phyloP scores from a whole-genome alignment of 2,797 vertebrate species.

The Stomatorhinus walkeri region DNA sequence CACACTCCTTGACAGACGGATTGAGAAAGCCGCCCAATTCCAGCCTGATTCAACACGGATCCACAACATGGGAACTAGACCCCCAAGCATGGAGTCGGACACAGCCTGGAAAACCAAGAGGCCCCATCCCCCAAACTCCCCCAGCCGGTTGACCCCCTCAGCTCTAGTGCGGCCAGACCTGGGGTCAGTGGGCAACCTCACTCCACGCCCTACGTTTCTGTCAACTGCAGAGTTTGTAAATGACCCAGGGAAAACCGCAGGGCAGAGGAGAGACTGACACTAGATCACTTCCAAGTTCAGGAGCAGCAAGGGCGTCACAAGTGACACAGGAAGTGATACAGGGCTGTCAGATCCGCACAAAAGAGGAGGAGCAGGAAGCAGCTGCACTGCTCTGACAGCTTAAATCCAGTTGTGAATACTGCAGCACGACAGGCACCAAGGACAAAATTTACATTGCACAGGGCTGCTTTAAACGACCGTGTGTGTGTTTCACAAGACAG shows the following conservation, averaged over 20 bases:
- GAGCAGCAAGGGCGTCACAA: not conserved
- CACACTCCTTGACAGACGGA: not conserved
- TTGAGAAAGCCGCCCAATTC: not conserved
- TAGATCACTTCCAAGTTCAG: not conserved
- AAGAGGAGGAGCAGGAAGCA: not conserved
- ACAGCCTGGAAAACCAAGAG: not conserved
- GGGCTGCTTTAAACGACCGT: not conserved
- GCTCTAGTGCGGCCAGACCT: not conserved
- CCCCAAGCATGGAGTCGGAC: not conserved
- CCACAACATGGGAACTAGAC: not conserved
- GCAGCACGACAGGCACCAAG: conserved; percentile 30
- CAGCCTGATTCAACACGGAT: not conserved
- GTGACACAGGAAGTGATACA: not conserved
- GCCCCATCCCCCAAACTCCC: not conserved
- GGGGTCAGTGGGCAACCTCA: not conserved
- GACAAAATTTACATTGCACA: not conserved
- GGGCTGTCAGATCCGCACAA: not conserved
- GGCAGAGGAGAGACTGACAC: not conserved
- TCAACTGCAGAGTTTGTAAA: not conserved
- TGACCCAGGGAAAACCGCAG: not conserved
- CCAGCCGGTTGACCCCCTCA: not conserved
- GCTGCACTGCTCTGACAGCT: not conserved
- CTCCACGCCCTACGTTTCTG: conserved; percentile 6
- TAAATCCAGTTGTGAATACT: conserved; percentile 12
- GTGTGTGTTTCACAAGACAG: not conserved